Evolutionary conservation across 2,113 vertebrate species (phyloP).

Genomic region (Panthera leo): DNA sequence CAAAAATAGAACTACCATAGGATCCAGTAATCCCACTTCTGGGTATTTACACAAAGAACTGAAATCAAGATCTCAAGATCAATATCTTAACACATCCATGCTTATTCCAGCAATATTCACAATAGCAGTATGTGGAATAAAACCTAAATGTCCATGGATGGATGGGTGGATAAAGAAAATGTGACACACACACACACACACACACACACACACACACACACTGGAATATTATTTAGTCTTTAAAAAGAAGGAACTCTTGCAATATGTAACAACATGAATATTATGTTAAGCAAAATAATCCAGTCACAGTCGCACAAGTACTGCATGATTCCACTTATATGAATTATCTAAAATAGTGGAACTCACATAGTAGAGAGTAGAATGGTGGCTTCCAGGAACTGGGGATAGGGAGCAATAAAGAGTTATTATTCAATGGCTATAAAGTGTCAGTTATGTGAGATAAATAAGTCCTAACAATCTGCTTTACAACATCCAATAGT

Average conservation of each 20-base stretch:
- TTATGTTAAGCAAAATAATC: not conserved
- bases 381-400: not conserved
- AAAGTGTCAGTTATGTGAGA: not conserved
- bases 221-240: not conserved
- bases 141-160: not conserved
- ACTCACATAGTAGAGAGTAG: not conserved
- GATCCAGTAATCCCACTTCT: not conserved
- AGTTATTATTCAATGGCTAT: not conserved
- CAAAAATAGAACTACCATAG: not conserved
- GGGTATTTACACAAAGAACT: not conserved
- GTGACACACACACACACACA: no score
- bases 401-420: not conserved
- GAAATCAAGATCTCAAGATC: not conserved
- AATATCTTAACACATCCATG: not conserved
- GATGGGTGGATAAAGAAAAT: not conserved
- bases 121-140: not conserved
- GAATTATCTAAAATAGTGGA: not conserved
- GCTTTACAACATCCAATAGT: not conserved
- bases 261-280: not conserved
- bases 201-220: no score
- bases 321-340: not conserved
- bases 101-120: not conserved
- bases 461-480: not conserved
- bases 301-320: not conserved
- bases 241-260: not conserved